Evolutionary conservation across 1,140 invertebrate genomes (phyloP).

Genomic region (Panulirus ornatus): DNA sequence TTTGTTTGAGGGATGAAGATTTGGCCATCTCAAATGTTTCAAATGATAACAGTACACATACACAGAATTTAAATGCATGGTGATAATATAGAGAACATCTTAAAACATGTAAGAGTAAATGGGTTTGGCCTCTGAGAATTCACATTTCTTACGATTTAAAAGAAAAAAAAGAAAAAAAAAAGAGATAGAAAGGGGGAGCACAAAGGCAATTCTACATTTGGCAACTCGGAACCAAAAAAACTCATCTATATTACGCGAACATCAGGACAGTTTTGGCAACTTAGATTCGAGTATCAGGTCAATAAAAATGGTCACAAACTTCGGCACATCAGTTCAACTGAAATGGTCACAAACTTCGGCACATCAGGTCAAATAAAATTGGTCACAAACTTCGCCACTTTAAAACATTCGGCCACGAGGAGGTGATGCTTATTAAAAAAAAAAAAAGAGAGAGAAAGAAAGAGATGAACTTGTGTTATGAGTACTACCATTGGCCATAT

Average conservation of each 20-base stretch:
- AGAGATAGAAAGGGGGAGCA: too few species aligned
- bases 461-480: not conserved
- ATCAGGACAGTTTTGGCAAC: slow-evolving; percentile 59
- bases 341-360: slow-evolving; percentile 8
- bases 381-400: slow-evolving; percentile 17
- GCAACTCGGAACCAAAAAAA: slow-evolving; percentile 58
- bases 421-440: slow-evolving; percentile 24
- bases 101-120: slow-evolving; percentile 24
- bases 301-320: not conserved
- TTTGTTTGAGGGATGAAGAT: slow-evolving; percentile 10
- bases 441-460: not conserved
- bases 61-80: slow-evolving; percentile 47
- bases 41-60: slow-evolving; percentile 31
- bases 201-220: slow-evolving; percentile 55
- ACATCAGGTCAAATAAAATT: slow-evolving; percentile 20
- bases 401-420: slow-evolving; percentile 19
- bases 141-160: slow-evolving; percentile 47
- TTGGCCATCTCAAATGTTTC: slow-evolving; percentile 25
- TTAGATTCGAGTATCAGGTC: slow-evolving; percentile 34
- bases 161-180: slow-evolving; percentile 31
- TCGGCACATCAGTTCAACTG: slow-evolving; percentile 21
- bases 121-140: slow-evolving; percentile 66
- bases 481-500: slow-evolving; percentile 29
- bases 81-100: slow-evolving; percentile 34
- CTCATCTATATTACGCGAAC: slow-evolving; percentile 34